A percentile compares a stretch with the other conserved stretches of the same genome.
phyloP scores from a whole-genome alignment of 2,888 invertebrate species.

The Philaethria dido region DNA sequence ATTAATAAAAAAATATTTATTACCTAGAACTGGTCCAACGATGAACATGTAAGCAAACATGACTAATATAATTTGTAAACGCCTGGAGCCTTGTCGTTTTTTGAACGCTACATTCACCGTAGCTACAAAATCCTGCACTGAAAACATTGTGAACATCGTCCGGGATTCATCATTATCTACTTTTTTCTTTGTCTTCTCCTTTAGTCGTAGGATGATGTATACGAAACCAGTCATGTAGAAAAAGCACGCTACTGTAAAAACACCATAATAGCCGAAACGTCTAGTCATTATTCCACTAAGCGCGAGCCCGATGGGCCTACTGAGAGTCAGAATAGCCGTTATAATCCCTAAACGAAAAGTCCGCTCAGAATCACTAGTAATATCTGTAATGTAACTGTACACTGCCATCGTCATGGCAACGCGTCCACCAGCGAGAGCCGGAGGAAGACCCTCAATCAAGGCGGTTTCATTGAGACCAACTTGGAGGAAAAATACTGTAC shows the following conservation, averaged over 20 bases:
- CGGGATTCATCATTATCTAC: constrained; percentile 61
- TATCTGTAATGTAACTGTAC: constrained; percentile 85
- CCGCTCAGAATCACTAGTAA: constrained; percentile 83
- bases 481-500: constrained; percentile 82
- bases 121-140: constrained; percentile 70
- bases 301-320: constrained; percentile 80
- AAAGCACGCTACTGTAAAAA: constrained; percentile 72
- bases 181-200: constrained; percentile 64
- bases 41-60: constrained; percentile 78
- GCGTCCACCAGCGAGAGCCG: constrained; percentile 85
- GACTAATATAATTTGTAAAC: constrained; percentile 72
- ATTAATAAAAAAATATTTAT: constrained; percentile 42
- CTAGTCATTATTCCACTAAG: constrained; percentile 82
- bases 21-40: constrained; percentile 81
- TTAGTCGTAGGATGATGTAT: constrained; percentile 72
- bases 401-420: constrained; percentile 85
- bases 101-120: constrained; percentile 77
- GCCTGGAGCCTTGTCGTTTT: constrained; percentile 62
- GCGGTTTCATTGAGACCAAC: constrained; percentile 83
- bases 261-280: constrained; percentile 76
- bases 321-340: constrained; percentile 80
- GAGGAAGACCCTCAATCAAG: constrained; percentile 82
- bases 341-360: constrained; percentile 86
- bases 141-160: constrained; percentile 64
- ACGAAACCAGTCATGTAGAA: constrained; percentile 74